Evolutionary conservation across 2,797 vertebrate genomes (phyloP).

Genomic region (Triplophysa bombifrons): DNA sequence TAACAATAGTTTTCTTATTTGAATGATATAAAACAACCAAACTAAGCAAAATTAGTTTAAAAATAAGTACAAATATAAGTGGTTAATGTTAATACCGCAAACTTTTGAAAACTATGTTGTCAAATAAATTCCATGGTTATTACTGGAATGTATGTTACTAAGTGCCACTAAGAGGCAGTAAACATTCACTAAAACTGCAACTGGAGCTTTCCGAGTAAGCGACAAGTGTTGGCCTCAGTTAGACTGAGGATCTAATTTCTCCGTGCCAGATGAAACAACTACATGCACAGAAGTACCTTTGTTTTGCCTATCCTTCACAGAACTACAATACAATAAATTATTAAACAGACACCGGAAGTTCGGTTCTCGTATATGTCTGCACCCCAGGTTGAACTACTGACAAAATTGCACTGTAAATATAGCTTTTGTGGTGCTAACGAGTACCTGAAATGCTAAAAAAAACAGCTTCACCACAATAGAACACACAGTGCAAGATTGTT

Average conservation of each 20-base stretch:
- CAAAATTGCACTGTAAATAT: slow-evolving; percentile 34
- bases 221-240: slow-evolving; percentile 42
- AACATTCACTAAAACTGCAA: slow-evolving; percentile 71
- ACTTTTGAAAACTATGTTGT: slow-evolving; percentile 61
- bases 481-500: slow-evolving; percentile 21
- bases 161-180: slow-evolving; percentile 79
- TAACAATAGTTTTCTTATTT: slow-evolving; percentile 38
- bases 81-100: slow-evolving; percentile 64
- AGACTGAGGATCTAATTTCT: slow-evolving; percentile 37
- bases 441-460: neutral
- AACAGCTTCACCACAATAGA: slow-evolving; percentile 12
- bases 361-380: slow-evolving; percentile 1
- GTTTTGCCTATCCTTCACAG: slow-evolving; percentile 53
- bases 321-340: slow-evolving; percentile 56
- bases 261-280: slow-evolving; percentile 53
- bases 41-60: neutral
- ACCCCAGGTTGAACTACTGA: slow-evolving; percentile 24
- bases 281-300: slow-evolving; percentile 62
- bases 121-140: slow-evolving; percentile 54
- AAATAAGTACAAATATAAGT: slow-evolving; percentile 53
- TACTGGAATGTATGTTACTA: slow-evolving; percentile 74
- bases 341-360: slow-evolving; percentile 49
- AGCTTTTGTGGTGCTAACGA: neutral
- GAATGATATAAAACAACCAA: slow-evolving; percentile 38
- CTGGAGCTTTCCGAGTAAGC: slow-evolving; percentile 46